Percentiles rank a stretch among this genome's conserved stretches.
phyloP scores from a whole-genome alignment of 2,797 vertebrate genomes.

The Petrocephalus sullivani region DNA sequence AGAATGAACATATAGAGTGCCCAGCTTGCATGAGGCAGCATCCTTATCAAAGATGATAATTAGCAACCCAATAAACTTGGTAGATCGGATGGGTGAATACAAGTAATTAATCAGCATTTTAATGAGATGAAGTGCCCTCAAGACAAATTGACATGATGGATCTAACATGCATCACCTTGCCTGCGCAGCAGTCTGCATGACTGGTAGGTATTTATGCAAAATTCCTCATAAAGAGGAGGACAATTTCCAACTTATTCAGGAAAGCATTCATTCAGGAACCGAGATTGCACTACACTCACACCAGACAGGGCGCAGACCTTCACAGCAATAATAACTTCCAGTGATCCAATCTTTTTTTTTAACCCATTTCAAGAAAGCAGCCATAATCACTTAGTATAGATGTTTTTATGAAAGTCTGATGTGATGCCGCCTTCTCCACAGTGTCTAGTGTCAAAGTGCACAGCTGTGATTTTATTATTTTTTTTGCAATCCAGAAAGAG shows the following conservation, averaged over 20 bases:
- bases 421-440: neutral
- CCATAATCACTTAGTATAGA: neutral
- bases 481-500: neutral
- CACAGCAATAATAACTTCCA: neutral
- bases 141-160: neutral
- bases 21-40: neutral
- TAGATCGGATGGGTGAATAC: neutral
- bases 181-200: neutral
- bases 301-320: neutral
- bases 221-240: neutral
- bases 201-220: slow-evolving; percentile 9
- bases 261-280: neutral
- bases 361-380: neutral
- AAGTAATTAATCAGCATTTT: slow-evolving; percentile 2
- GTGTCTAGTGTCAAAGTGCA: neutral
- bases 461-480: neutral
- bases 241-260: slow-evolving; percentile 2
- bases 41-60: neutral
- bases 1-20: neutral
- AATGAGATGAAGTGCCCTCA: neutral
- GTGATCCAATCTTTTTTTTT: neutral
- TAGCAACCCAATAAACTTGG: neutral
- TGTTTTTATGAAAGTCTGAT: neutral
- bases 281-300: neutral
- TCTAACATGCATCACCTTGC: slow-evolving; percentile 9